Evolutionary conservation across 1,140 invertebrate species (phyloP).

Genomic region (Apis cerana): DNA sequence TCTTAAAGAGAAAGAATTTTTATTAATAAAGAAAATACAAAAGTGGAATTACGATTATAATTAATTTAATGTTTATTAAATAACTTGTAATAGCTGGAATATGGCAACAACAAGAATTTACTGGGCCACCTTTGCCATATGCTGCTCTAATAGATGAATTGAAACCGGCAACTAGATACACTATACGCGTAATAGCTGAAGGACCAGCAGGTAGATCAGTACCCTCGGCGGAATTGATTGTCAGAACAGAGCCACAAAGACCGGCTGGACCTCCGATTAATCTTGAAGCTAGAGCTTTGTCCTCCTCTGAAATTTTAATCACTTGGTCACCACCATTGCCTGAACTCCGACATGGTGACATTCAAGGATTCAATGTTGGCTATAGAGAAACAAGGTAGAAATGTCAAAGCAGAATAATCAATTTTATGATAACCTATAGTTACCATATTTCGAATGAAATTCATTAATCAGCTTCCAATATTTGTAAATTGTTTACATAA

Average conservation of each 20-base stretch:
- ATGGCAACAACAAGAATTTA: slow-evolving; percentile 86
- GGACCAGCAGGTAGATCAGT: slow-evolving; percentile 88
- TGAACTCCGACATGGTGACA: slow-evolving; percentile 87
- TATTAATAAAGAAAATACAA: neutral
- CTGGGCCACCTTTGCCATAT: slow-evolving; percentile 83
- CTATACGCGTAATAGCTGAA: slow-evolving; percentile 88
- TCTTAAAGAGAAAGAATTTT: neutral
- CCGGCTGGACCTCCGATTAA: slow-evolving; percentile 88
- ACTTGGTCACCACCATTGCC: slow-evolving; percentile 88
- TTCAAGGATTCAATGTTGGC: slow-evolving; percentile 85
- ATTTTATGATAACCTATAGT: neutral
- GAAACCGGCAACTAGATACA: slow-evolving; percentile 89
- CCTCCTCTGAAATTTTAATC: slow-evolving; percentile 89
- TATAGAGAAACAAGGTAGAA: slow-evolving; percentile 78
- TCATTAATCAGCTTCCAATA: no score
- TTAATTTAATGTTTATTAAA: neutral
- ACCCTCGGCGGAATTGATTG: slow-evolving; percentile 86
- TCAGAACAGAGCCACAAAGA: slow-evolving; percentile 89
- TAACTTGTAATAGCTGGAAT: slow-evolving; percentile 75
- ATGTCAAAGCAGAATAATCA: neutral
- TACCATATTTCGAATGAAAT: neutral
- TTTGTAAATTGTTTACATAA: no score
- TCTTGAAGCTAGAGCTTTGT: slow-evolving; percentile 86
- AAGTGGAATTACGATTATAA: neutral
- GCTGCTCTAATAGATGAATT: slow-evolving; percentile 86